Percentiles rank a stretch among this genome's conserved stretches.
phyloP scores from a whole-genome alignment of 2,113 vertebrate species.

The Aldabrachelys gigantea region DNA sequence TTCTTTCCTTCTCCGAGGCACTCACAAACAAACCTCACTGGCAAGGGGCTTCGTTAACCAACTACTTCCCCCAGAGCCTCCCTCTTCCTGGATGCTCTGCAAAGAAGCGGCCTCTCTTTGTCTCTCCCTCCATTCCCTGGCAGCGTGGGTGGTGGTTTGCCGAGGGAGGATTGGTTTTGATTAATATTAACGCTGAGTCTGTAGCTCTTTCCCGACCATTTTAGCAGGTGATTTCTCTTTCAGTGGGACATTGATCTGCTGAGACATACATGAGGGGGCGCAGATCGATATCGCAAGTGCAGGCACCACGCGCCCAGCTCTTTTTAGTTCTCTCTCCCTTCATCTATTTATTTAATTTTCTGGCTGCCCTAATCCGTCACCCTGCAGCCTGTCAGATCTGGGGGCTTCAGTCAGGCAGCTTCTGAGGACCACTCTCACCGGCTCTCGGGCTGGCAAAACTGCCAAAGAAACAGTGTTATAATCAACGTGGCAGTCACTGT shows the following conservation, averaged over 20 bases:
- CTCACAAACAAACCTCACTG: accelerated
- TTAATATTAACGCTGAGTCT: constrained; percentile 31
- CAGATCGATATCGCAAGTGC: constrained; percentile 69
- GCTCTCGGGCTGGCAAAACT: neutral
- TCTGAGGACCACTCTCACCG: neutral
- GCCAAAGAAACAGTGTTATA: accelerated
- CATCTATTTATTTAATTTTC: constrained; percentile 38
- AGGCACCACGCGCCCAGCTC: neutral
- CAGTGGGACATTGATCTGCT: constrained; percentile 68
- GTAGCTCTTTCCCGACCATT: constrained; percentile 1
- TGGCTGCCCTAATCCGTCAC: neutral
- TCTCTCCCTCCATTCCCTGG: neutral
- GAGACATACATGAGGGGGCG: constrained; percentile 4
- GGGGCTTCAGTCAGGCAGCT: constrained; percentile 46
- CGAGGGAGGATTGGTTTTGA: neutral
- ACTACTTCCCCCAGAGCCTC: neutral
- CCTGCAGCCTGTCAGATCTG: constrained; percentile 31
- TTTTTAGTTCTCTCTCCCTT: constrained; percentile 58
- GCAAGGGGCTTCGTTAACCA: neutral
- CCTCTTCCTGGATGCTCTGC: neutral
- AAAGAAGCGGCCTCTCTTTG: constrained; percentile 47
- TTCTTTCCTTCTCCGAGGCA: neutral
- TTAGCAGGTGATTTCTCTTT: constrained; percentile 41
- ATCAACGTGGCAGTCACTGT: accelerated
- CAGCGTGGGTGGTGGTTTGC: neutral